Percentiles rank a stretch among this genome's conserved stretches.
Evolutionary conservation across 1,140 invertebrate genomes (phyloP).

Genomic region (Linepithema humile): DNA sequence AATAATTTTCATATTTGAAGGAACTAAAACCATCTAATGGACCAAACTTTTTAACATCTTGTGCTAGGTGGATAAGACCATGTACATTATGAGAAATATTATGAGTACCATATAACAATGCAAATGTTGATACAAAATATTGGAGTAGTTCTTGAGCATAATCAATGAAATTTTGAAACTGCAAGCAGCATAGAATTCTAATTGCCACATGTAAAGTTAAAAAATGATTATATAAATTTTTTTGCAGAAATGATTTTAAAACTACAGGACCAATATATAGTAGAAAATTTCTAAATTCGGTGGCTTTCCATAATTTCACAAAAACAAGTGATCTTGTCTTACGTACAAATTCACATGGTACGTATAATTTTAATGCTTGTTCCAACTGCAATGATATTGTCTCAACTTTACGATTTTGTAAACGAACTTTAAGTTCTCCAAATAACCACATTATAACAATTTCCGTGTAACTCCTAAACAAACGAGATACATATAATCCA

Average conservation of each 20-base stretch:
- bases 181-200: neutral
- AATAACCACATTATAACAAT: no score
- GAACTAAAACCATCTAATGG: neutral
- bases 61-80: neutral
- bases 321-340: neutral
- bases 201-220: neutral
- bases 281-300: neutral
- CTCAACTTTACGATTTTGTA: neutral
- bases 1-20: slow-evolving; percentile 5
- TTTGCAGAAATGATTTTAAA: neutral
- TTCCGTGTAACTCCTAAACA: neutral
- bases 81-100: no score
- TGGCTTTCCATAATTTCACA: slow-evolving; percentile 7
- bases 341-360: neutral
- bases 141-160: neutral
- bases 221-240: neutral
- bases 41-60: slow-evolving; percentile 8
- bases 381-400: neutral
- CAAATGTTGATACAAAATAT: no score
- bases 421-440: neutral
- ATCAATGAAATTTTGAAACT: neutral
- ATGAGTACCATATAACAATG: no score
- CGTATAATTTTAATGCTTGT: neutral
- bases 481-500: slow-evolving; percentile 5
- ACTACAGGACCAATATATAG: neutral